Conservation (phyloP, 2,888 invertebrate genomes). For the Callyntrura sp. region DNA sequence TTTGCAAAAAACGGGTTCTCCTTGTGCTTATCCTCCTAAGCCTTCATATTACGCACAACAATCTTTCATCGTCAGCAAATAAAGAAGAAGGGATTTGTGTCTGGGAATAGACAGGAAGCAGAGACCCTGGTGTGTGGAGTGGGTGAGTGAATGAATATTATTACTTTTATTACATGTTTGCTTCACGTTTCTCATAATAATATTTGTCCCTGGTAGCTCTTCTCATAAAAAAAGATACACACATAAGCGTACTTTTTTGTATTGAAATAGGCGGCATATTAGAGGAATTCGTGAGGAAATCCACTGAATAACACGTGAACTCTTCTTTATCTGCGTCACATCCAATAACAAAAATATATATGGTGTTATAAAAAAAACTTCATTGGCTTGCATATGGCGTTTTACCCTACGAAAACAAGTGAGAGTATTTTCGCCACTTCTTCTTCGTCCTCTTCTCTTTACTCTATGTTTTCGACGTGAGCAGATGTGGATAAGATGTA, state of each 20-base stretch:
- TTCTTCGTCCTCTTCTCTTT: neutral
- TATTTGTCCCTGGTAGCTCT: conserved; percentile 22
- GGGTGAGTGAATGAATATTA: conserved; percentile 46
- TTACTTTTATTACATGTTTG: conserved; percentile 33
- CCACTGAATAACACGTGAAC: conserved; percentile 40
- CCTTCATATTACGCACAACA: conserved; percentile 43
- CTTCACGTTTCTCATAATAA: conserved; percentile 33
- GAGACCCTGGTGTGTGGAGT: neutral
- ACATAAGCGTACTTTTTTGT: neutral
- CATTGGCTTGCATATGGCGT: conserved; percentile 64
- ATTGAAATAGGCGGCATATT: conserved; percentile 13
- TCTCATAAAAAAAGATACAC: neutral
- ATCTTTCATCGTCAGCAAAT: conserved; percentile 72
- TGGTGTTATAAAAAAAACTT: conserved; percentile 27
- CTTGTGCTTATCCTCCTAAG: conserved; percentile 24
- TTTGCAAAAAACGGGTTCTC: conserved; percentile 21
- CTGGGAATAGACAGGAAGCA: too few relatives aligned
- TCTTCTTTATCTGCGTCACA: conserved; percentile 44
- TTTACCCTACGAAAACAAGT: conserved; percentile 39
- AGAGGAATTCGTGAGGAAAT: conserved; percentile 31
- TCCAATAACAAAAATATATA: conserved; percentile 35
- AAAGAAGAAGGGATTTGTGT: conserved; percentile 35
- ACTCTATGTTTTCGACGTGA: neutral
- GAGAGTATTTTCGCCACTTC: conserved; percentile 6
- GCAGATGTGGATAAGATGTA: conserved; percentile 27